Evolutionary conservation across 2,888 invertebrate genomes (phyloP).

Genomic region (Drosophila nr. fundita): DNA sequence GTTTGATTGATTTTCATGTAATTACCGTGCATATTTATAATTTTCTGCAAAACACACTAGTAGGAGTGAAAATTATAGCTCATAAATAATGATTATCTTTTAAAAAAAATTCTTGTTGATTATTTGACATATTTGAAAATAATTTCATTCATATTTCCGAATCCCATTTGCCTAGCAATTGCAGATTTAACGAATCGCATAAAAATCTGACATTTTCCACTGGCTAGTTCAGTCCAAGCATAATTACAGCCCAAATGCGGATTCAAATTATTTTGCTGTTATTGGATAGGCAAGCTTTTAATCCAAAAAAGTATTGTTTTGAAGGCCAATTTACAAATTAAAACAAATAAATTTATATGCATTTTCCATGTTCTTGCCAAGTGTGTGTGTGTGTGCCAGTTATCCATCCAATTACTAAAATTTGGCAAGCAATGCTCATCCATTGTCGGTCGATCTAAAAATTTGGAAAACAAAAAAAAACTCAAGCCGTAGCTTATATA

Average conservation of each 20-base stretch:
- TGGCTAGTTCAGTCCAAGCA: background rate
- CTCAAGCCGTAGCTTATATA: background rate
- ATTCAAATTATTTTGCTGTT: conserved; percentile 9
- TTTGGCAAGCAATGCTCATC: background rate
- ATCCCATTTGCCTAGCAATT: background rate
- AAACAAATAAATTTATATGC: conserved; percentile 13
- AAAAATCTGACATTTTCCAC: background rate
- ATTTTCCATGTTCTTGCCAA: background rate
- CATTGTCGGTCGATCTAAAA: conserved; percentile 5
- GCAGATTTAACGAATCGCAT: background rate
- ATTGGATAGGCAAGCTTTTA: background rate
- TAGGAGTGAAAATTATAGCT: background rate
- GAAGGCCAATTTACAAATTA: conserved; percentile 25
- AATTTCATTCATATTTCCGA: background rate
- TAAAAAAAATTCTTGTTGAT: too few species aligned
- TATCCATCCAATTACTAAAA: conserved; percentile 20
- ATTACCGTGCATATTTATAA: background rate
- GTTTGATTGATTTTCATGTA: background rate
- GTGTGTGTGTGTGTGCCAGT: background rate
- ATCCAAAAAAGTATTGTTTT: background rate
- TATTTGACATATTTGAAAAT: background rate
- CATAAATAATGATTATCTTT: background rate
- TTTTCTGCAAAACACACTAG: too few species aligned
- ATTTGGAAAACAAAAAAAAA: background rate
- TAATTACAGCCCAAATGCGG: background rate